Evolutionary conservation across 2,888 invertebrate species (phyloP).

Genomic region (Heteromurus nitidus): DNA sequence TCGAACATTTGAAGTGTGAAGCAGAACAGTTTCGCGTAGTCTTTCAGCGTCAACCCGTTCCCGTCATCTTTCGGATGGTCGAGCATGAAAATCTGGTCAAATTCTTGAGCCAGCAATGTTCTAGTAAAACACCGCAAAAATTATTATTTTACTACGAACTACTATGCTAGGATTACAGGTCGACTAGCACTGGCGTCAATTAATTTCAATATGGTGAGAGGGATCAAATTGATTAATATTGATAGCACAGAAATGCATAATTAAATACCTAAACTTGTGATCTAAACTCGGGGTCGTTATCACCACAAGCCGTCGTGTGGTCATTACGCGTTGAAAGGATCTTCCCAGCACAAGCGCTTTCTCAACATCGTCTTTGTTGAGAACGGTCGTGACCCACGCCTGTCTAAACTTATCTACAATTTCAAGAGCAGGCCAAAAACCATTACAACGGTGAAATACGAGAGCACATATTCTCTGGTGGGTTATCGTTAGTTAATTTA

Average conservation of each 20-base stretch:
- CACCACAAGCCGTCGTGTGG: not conserved
- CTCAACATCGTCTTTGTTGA: slow-evolving; percentile 16
- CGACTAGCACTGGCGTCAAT: too few species aligned
- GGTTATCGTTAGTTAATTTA: too few species aligned
- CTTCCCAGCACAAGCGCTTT: slow-evolving; percentile 36
- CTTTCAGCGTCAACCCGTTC: not conserved
- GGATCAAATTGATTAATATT: not conserved
- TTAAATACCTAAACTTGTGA: not conserved
- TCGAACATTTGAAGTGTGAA: slow-evolving; percentile 26
- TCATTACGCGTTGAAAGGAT: slow-evolving; percentile 27
- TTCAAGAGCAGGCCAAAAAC: too few species aligned
- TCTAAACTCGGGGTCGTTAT: not conserved
- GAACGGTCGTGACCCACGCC: slow-evolving; percentile 42
- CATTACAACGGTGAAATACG: too few species aligned
- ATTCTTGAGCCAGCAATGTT: not conserved
- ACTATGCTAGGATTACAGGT: too few species aligned
- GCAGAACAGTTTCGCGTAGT: slow-evolving; percentile 13
- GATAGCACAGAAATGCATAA: not conserved
- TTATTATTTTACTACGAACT: not conserved
- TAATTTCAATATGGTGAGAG: not conserved
- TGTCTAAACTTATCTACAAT: slow-evolving; percentile 13
- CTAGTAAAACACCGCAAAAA: slow-evolving; percentile 2
- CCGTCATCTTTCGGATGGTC: slow-evolving; percentile 7
- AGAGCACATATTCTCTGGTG: too few species aligned
- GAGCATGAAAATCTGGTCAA: slow-evolving; percentile 11